A percentile compares a stretch with the other conserved stretches of the same genome.
Conservation (phyloP, 2,888 invertebrate genomes). For the Halictus quadricinctus region DNA sequence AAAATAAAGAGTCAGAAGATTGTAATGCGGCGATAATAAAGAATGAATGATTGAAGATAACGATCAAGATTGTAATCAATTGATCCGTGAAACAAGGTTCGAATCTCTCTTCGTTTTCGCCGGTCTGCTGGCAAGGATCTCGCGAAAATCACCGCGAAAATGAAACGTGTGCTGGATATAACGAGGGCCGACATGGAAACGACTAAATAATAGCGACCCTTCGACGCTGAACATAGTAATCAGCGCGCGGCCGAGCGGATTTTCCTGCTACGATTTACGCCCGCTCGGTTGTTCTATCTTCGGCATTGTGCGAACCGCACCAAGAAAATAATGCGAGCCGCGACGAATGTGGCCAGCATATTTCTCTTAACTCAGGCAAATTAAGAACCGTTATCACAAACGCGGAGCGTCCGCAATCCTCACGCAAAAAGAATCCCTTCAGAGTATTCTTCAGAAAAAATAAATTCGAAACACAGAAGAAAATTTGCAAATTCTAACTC, state of each 20-base stretch:
- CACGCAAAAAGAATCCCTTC: neutral
- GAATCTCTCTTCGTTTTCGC: neutral
- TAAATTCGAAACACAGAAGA: neutral
- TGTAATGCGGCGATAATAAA: neutral
- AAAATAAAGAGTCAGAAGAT: neutral
- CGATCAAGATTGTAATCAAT: neutral
- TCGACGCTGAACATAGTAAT: constrained; percentile 44
- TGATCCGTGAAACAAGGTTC: neutral
- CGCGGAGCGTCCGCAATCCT: neutral
- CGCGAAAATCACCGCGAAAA: neutral
- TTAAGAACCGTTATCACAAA: neutral
- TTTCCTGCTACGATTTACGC: constrained; percentile 24
- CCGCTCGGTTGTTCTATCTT: constrained; percentile 6
- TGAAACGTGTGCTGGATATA: constrained; percentile 21
- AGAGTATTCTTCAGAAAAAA: neutral
- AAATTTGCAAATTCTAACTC: neutral
- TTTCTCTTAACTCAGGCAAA: neutral
- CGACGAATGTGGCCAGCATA: neutral
- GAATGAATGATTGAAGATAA: neutral
- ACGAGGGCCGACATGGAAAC: constrained; percentile 29
- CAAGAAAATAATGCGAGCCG: constrained; percentile 14
- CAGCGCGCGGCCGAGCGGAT: constrained; percentile 34
- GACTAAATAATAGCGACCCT: constrained; percentile 44
- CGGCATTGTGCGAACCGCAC: constrained; percentile 10
- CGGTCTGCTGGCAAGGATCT: neutral